A percentile compares a stretch with the other conserved stretches of the same genome.
Evolutionary conservation across 1,140 invertebrate genomes (phyloP).

Genomic region (Conus ventricosus): DNA sequence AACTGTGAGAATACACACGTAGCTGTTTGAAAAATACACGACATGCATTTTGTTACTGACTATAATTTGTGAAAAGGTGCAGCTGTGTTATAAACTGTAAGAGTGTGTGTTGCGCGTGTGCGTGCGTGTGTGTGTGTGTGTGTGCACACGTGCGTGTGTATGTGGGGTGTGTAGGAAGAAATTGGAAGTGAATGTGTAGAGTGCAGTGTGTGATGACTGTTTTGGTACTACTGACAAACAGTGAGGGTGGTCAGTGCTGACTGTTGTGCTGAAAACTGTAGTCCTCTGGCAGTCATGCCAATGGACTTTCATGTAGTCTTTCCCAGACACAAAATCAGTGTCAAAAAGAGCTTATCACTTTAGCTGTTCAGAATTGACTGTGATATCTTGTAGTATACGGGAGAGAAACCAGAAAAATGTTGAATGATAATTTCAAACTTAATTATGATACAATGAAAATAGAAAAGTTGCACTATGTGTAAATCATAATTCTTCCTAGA

Average conservation of each 20-base stretch:
- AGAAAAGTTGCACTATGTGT: too few species aligned
- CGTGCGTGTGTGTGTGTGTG: neutral
- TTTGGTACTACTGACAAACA: neutral
- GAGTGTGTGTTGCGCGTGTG: neutral
- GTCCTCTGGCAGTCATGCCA: neutral
- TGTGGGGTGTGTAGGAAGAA: neutral
- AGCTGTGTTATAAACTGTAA: neutral
- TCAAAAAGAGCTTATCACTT: neutral
- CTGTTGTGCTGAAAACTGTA: neutral
- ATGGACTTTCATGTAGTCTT: neutral
- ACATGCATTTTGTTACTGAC: neutral
- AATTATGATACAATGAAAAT: too few species aligned
- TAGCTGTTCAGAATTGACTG: slow-evolving; percentile 6
- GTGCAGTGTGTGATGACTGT: neutral
- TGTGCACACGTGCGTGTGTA: neutral
- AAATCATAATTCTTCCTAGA: too few species aligned
- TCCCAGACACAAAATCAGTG: neutral
- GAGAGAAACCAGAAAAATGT: neutral
- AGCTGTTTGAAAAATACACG: too few species aligned
- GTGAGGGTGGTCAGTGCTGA: neutral
- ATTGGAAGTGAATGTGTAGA: neutral
- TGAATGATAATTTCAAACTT: neutral
- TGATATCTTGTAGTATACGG: neutral
- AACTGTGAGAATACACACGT: neutral
- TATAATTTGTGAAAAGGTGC: neutral